A percentile compares a stretch with the other conserved stretches of the same genome.
Evolutionary conservation across 2,113 vertebrate species (phyloP).

Genomic region (Cervus canadensis): DNA sequence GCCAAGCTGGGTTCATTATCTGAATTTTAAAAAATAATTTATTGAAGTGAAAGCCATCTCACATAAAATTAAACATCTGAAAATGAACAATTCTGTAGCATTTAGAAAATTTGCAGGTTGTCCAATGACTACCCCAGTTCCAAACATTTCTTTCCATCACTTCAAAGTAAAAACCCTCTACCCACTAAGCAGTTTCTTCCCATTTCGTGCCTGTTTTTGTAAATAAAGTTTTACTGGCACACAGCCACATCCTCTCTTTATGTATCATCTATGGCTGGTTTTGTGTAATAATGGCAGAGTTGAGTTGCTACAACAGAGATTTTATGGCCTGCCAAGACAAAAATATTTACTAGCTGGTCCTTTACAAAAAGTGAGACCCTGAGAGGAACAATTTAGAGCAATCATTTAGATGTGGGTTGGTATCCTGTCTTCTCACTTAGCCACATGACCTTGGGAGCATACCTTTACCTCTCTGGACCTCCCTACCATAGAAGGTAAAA

Average conservation of each 20-base stretch:
- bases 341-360: not conserved
- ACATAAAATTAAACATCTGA: not conserved
- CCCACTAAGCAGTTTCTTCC: not conserved
- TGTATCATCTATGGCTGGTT: not conserved
- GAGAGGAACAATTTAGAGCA: not conserved
- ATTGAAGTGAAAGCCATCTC: not conserved
- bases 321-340: not conserved
- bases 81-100: not conserved
- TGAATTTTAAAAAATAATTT: not conserved
- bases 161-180: not conserved
- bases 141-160: not conserved
- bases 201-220: not conserved
- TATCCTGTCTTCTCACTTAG: accelerated
- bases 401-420: accelerated
- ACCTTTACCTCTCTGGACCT: not conserved
- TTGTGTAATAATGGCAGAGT: not conserved
- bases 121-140: not conserved
- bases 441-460: not conserved
- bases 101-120: not conserved
- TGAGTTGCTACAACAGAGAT: not conserved
- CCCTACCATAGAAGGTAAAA: not conserved
- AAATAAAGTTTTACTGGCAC: not conserved
- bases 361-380: not conserved
- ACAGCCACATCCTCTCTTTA: not conserved
- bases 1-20: not conserved